Evolutionary conservation across 2,113 vertebrate genomes (phyloP).

Genomic region (Tetrao urogallus): DNA sequence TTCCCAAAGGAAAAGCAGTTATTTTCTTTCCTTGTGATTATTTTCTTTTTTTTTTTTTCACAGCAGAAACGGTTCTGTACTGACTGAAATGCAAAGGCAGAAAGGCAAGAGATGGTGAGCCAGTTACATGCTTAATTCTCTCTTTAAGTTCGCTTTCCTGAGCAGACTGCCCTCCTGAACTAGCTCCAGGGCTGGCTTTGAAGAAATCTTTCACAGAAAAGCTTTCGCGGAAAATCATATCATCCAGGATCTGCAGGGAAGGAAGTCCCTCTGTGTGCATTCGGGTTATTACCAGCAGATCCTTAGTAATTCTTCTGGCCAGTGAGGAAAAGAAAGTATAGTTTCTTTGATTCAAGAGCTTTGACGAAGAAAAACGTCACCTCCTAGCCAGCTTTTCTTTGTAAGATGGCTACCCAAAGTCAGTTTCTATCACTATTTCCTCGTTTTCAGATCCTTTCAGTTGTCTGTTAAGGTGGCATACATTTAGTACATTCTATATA

Average conservation of each 20-base stretch:
- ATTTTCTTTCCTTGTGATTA: background rate
- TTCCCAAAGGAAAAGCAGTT: conserved; percentile 6
- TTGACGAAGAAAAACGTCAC: background rate
- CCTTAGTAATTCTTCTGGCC: background rate
- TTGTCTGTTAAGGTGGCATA: background rate
- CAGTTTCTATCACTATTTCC: background rate
- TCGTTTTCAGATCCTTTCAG: background rate
- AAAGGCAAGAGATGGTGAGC: background rate
- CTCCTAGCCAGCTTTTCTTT: background rate
- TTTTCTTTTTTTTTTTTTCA: background rate
- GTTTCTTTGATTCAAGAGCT: background rate
- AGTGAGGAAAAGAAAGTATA: background rate
- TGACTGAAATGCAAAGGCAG: background rate
- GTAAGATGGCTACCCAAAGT: background rate
- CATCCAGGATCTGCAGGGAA: background rate
- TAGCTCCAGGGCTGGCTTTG: conserved; percentile 26
- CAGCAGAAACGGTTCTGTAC: background rate
- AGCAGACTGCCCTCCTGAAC: background rate
- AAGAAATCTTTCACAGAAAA: conserved; percentile 17
- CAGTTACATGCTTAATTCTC: background rate
- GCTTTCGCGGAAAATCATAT: background rate
- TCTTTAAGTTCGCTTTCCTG: background rate
- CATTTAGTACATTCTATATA: background rate
- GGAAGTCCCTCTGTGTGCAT: background rate
- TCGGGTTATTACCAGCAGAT: background rate